Evolutionary conservation across 2,113 vertebrate species (phyloP).

Genomic region (Mustelus asterias): DNA sequence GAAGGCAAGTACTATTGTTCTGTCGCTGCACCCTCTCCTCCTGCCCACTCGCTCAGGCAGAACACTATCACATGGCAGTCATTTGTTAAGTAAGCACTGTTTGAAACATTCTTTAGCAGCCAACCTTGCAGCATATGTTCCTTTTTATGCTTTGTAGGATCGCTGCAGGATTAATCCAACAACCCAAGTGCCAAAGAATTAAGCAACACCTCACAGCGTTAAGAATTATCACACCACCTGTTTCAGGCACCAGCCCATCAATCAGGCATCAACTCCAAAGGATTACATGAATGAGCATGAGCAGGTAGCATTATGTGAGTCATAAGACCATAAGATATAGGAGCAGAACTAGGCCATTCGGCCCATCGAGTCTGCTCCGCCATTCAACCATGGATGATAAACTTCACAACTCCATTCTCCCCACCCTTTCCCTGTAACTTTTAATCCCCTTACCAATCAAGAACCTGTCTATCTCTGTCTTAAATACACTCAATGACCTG

Average conservation of each 20-base stretch:
- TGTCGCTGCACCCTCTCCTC: background rate
- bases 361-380: too few relatives aligned
- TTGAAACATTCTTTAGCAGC: background rate
- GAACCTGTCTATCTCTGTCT: too few relatives aligned
- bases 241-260: background rate
- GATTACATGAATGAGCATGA: background rate
- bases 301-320: background rate
- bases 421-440: too few relatives aligned
- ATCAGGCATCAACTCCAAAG: background rate
- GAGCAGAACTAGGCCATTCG: too few relatives aligned
- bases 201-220: background rate
- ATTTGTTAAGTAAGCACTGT: conserved; percentile 23
- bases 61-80: background rate
- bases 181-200: background rate
- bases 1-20: background rate
- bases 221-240: conserved; percentile 8
- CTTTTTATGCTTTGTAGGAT: conserved; percentile 13
- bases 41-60: background rate
- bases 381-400: too few relatives aligned
- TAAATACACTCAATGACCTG: too few relatives aligned
- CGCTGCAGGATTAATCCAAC: background rate
- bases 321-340: background rate
- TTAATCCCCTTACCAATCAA: too few relatives aligned
- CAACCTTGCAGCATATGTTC: background rate
- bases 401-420: too few relatives aligned